Base-by-base conservation (phyloP, 2,888 invertebrate genomes). In the Unio delphinus region DNA sequence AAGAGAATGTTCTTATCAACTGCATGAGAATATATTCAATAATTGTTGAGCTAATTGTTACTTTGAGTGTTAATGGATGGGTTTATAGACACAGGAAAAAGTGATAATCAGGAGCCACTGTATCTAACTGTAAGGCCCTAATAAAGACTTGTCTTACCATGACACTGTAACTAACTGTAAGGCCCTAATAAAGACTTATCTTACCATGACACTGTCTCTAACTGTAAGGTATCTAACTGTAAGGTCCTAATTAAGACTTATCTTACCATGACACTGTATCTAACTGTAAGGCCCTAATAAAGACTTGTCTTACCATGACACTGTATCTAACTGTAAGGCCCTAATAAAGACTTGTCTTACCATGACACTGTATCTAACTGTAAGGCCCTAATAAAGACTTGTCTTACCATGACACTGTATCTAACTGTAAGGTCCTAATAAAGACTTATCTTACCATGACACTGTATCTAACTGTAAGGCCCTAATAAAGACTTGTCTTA, bases 401-500 rank as follows among this genome's bases (percentile, higher is more conserved):
- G 66, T 76, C 83, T 81, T 81, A 61, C 80, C 80, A 60, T 78
- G 74, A 62, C 23, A 23, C 23, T 23, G 23, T 23, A 23, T 23
- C 23, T 23, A 57, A 57, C 26, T 20, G 34, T 55, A 18, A 57
- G 34, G 34, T 0, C 7, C 7, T 34, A 34, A 34, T 34, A 7
- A 34, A 34, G 34, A 34, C 34, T 34, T 73, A 67, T 76, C 83
- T 81, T 81, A 61, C 80, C 80, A 60, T 78, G 74, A 62, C 23
- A 23, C 23, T 23, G 23, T 23, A 23, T 23, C 23, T 23, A 57
- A 57, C 26, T 20, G 34, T 55, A 18, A 57, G 34, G 34, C 7
- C 7, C 7, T 34, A 34, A 34, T 34, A 7, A 34, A 34, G 34
- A 34, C 34, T 34, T 73, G 66, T 76, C 83, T 81, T 81, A 61